Conservation (phyloP, 1,140 invertebrate genomes). For the Drosophila saltans region DNA sequence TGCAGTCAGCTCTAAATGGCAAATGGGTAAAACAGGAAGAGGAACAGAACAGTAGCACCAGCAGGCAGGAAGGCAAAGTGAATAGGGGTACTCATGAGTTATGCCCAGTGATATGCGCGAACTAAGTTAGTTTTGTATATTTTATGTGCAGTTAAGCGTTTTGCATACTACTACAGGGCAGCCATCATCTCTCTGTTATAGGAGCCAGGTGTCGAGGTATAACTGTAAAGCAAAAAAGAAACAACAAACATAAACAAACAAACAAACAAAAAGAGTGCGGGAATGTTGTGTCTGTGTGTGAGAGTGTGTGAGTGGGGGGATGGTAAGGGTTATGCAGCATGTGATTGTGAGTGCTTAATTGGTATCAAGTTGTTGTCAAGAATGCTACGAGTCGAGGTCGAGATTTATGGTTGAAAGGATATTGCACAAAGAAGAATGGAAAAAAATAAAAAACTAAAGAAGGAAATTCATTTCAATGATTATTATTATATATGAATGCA, state of each 20-base stretch:
- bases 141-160: constrained; percentile 75
- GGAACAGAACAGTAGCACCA: neutral
- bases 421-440: neutral
- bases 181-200: constrained; percentile 17
- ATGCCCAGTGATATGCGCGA: constrained; percentile 64
- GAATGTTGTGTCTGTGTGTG: neutral
- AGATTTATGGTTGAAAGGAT: constrained; percentile 12
- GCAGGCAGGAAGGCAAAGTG: constrained; percentile 10
- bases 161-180: constrained; percentile 35
- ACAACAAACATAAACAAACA: constrained; percentile 15
- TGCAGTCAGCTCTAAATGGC: constrained; percentile 60
- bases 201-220: constrained; percentile 42
- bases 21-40: constrained; percentile 28
- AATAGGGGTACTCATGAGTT: constrained; percentile 51
- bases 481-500: constrained; percentile 4
- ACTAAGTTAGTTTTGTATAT: constrained; percentile 75
- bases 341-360: constrained; percentile 52
- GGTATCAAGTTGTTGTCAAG: constrained; percentile 39
- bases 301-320: neutral
- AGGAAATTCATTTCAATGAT: neutral
- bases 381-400: neutral
- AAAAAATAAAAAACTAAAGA: neutral
- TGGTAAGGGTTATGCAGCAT: constrained; percentile 24
- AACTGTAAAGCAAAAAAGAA: neutral
- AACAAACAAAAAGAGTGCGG: neutral